phyloP scores from a whole-genome alignment of 1,140 invertebrate genomes.

The Eubasilissa regina region DNA sequence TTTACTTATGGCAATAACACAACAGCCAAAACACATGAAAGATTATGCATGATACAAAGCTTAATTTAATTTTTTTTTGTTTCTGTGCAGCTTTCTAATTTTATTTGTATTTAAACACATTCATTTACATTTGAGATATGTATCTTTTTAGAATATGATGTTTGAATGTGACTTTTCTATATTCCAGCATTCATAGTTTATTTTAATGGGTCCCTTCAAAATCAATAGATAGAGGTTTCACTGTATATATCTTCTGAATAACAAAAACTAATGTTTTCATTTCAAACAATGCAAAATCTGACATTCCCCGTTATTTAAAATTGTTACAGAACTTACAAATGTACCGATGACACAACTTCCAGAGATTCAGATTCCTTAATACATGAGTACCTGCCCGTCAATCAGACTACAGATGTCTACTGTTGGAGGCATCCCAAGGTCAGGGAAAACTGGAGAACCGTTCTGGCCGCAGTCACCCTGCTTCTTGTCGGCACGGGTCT shows the following conservation, averaged over 20 bases:
- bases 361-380: constrained; percentile 87
- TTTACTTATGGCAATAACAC: too few relatives aligned
- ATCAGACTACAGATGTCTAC: constrained; percentile 74
- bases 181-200: too few relatives aligned
- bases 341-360: constrained; percentile 79
- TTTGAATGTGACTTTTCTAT: too few relatives aligned
- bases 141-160: too few relatives aligned
- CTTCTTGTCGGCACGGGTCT: constrained; percentile 84
- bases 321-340: constrained; percentile 78
- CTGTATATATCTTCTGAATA: neutral
- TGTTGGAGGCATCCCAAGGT: constrained; percentile 90
- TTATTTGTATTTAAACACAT: too few relatives aligned
- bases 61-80: too few relatives aligned
- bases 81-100: too few relatives aligned
- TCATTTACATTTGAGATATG: too few relatives aligned
- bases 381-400: constrained; percentile 79
- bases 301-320: constrained; percentile 2
- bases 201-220: neutral
- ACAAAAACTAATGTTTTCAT: neutral
- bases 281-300: too few relatives aligned
- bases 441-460: constrained; percentile 88
- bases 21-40: too few relatives aligned
- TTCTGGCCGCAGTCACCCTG: constrained; percentile 83
- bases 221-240: neutral
- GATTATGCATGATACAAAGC: too few relatives aligned